These are phyloP conservation scores for Notodonta dromedarius DNA, from an alignment of 2,888 invertebrate species.

Conservation along the genomic window DNA sequence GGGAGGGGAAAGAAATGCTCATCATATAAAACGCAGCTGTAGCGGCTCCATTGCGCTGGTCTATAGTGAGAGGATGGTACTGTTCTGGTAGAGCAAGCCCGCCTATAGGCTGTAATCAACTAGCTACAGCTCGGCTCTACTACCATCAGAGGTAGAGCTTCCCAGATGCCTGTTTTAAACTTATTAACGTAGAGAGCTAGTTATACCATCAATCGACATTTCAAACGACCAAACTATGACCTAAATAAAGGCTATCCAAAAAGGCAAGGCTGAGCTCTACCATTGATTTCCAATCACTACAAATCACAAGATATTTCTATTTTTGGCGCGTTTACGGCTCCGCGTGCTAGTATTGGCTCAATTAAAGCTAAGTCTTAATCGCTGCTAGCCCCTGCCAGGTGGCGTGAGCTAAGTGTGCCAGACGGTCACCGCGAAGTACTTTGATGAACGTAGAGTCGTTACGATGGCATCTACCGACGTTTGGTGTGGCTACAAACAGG, in stretches of 20 bases:
- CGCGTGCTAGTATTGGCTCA: constrained; percentile 34
- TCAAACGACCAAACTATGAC: background rate
- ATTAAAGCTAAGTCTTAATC: constrained; percentile 34
- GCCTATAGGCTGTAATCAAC: too few relatives aligned
- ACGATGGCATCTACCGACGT: background rate
- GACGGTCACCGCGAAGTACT: constrained; percentile 40
- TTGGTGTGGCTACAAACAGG: background rate
- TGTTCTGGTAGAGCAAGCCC: too few relatives aligned
- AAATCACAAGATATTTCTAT: constrained; percentile 45
- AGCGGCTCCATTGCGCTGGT: too few relatives aligned
- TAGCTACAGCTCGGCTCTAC: too few relatives aligned
- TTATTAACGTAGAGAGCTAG: too few relatives aligned
- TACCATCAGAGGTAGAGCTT: too few relatives aligned
- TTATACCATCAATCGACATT: too few relatives aligned
- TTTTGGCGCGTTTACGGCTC: constrained; percentile 43
- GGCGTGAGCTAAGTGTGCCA: constrained; percentile 64
- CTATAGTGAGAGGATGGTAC: too few relatives aligned
- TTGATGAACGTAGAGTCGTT: constrained; percentile 9
- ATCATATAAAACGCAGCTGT: too few relatives aligned
- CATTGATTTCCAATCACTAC: constrained; percentile 27
- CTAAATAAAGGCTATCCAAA: background rate
- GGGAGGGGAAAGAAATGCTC: too few relatives aligned
- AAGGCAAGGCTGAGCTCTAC: constrained; percentile 9
- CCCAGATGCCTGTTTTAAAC: too few relatives aligned
- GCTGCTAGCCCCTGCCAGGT: constrained; percentile 17